A percentile compares a stretch with the other conserved stretches of the same genome.
phyloP scores from a whole-genome alignment of 2,888 invertebrate species.

The Melanostoma scalare region DNA sequence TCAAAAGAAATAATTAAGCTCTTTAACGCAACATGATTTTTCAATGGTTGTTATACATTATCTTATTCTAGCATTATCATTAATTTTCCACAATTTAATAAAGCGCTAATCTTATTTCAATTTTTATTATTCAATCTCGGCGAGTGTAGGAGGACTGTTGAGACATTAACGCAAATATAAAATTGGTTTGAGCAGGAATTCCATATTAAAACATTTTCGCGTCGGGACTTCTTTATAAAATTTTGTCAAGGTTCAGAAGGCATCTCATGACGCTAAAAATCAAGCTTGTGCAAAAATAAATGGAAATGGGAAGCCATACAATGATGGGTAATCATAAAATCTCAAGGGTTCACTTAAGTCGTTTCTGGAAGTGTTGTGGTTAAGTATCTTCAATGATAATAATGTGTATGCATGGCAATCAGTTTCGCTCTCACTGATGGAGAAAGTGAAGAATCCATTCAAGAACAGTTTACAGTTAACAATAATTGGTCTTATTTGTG shows the following conservation, averaged over 20 bases:
- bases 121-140: neutral
- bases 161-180: neutral
- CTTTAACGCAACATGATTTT: constrained; percentile 8
- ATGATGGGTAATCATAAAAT: constrained; percentile 3
- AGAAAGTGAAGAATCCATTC: constrained; percentile 2
- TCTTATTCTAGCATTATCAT: constrained; percentile 11
- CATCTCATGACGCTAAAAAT: constrained; percentile 35
- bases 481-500: no score
- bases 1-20: constrained; percentile 21
- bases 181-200: constrained; percentile 17
- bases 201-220: constrained; percentile 28
- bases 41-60: constrained; percentile 4
- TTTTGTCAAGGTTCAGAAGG: constrained; percentile 16
- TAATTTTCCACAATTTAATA: neutral
- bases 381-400: neutral
- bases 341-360: constrained; percentile 29
- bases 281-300: constrained; percentile 10
- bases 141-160: neutral
- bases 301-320: constrained; percentile 17
- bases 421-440: constrained; percentile 17
- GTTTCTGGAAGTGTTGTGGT: constrained; percentile 25
- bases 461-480: no score
- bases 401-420: constrained; percentile 1
- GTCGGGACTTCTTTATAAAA: constrained; percentile 21
- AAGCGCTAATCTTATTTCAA: constrained; percentile 7